phyloP scores from a whole-genome alignment of 92 coral and sea anemone genomes.

The Epizoanthus illoricatus region DNA sequence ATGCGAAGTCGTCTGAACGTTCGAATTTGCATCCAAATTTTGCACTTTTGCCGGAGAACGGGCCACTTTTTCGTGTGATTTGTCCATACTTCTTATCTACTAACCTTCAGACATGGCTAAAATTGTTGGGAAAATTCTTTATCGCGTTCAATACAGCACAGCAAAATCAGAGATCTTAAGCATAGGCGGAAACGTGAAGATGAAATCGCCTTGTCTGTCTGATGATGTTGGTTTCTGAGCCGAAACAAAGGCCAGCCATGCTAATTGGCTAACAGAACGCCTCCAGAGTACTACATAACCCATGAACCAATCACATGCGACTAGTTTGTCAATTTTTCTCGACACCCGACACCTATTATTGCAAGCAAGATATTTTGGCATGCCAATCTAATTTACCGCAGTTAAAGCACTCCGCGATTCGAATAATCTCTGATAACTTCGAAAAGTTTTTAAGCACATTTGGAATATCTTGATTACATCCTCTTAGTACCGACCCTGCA shows the following conservation, averaged over 20 bases:
- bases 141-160: slow-evolving; percentile 57
- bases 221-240: slow-evolving; percentile 78
- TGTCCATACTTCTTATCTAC: slow-evolving; percentile 62
- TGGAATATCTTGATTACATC: neutral
- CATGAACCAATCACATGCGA: slow-evolving; percentile 79
- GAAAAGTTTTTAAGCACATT: neutral
- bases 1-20: slow-evolving; percentile 47
- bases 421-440: neutral
- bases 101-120: slow-evolving; percentile 47
- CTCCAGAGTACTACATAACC: slow-evolving; percentile 67
- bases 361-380: slow-evolving; percentile 45
- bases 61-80: slow-evolving; percentile 81
- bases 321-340: slow-evolving; percentile 69
- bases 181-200: slow-evolving; percentile 73
- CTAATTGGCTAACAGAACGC: slow-evolving; percentile 86
- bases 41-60: slow-evolving; percentile 82
- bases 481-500: neutral
- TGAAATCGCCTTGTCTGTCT: slow-evolving; percentile 61
- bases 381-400: slow-evolving; percentile 34
- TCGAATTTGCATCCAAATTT: slow-evolving; percentile 71
- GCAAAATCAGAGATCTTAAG: slow-evolving; percentile 50
- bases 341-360: slow-evolving; percentile 78
- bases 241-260: slow-evolving; percentile 78
- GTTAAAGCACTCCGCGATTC: slow-evolving; percentile 31
- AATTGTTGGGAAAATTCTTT: slow-evolving; percentile 62